phyloP scores from a whole-genome alignment of 23 tunicate species.

The Trididemnum miniatum region DNA sequence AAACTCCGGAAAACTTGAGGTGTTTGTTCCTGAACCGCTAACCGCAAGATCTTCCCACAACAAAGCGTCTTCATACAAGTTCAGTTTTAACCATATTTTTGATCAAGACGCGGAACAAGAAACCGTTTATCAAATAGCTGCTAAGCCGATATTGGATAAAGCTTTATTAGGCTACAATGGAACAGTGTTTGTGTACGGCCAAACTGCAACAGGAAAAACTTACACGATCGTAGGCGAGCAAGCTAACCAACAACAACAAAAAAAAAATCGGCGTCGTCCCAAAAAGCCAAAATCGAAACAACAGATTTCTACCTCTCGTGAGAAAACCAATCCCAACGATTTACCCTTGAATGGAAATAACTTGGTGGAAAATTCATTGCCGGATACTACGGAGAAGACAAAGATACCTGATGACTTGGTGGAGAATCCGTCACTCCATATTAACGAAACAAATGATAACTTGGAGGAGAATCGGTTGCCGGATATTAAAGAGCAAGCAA shows the following conservation, averaged over 20 bases:
- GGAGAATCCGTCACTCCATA: neutral
- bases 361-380: neutral
- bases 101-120: conserved; percentile 68
- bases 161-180: conserved; percentile 85
- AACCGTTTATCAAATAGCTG: conserved; percentile 62
- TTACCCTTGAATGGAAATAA: neutral
- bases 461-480: neutral
- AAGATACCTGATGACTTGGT: neutral
- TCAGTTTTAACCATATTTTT: conserved; percentile 63
- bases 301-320: neutral
- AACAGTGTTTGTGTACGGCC: conserved; percentile 97
- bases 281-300: neutral
- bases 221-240: conserved; percentile 77
- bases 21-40: conserved; percentile 37
- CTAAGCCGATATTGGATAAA: conserved; percentile 74
- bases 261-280: neutral
- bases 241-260: neutral
- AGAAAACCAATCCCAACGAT: neutral
- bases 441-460: neutral
- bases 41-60: conserved; percentile 1
- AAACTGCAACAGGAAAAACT: conserved; percentile 95
- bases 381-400: neutral
- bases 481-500: neutral
- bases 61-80: conserved; percentile 38
- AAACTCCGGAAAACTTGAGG: conserved; percentile 10